A percentile compares a stretch with the other conserved stretches of the same genome.
Conservation (phyloP, 2,113 vertebrate genomes). For the Megaceryle maxima region DNA sequence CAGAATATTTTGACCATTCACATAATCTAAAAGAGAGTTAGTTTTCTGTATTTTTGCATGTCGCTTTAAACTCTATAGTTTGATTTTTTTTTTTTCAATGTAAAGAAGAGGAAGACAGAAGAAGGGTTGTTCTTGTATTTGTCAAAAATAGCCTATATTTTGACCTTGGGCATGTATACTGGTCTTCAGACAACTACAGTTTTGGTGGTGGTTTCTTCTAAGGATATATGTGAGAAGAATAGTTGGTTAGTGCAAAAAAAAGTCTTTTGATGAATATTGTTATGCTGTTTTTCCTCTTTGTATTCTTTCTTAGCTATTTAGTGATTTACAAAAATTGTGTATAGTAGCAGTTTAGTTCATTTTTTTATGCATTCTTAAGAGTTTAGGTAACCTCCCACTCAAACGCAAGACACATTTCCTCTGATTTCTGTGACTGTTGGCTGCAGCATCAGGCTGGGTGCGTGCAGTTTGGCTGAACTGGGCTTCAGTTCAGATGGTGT, state of each 20-base stretch:
- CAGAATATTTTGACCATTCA: not conserved
- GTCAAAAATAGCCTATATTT: not conserved
- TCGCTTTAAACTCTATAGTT: not conserved
- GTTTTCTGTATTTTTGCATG: not conserved
- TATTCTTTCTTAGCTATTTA: not conserved
- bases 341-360: fast-evolving
- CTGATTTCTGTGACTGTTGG: not conserved
- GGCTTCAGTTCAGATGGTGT: not conserved
- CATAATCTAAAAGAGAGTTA: not conserved
- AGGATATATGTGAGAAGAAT: not conserved
- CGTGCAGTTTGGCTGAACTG: not conserved
- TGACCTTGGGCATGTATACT: not conserved
- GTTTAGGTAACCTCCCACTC: not conserved
- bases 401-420: not conserved
- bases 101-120: not conserved
- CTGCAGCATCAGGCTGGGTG: not conserved
- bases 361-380: not conserved
- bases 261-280: not conserved
- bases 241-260: not conserved
- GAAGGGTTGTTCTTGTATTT: not conserved
- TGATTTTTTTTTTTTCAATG: not conserved
- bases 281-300: not conserved
- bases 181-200: not conserved
- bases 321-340: not conserved
- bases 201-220: not conserved